phyloP scores from a whole-genome alignment of 2,797 vertebrate species.

The Rallus crepitans region DNA sequence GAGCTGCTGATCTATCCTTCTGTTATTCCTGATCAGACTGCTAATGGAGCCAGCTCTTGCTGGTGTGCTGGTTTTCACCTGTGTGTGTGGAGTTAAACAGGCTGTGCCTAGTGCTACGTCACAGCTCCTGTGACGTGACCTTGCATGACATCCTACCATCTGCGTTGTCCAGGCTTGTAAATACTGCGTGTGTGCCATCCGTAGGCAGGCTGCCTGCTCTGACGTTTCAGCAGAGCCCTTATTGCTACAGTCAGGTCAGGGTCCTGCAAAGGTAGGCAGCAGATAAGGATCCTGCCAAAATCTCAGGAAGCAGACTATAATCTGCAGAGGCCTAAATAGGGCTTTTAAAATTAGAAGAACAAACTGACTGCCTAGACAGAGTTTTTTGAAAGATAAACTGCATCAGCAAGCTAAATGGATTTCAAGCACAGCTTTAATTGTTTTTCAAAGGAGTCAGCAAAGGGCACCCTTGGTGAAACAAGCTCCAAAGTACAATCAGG shows the following conservation, averaged over 20 bases:
- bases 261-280: background rate
- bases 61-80: background rate
- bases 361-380: constrained; percentile 31
- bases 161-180: background rate
- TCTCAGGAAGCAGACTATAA: constrained; percentile 18
- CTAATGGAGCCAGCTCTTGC: background rate
- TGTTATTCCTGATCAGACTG: background rate
- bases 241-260: background rate
- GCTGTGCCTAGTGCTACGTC: background rate
- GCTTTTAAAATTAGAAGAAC: constrained; percentile 53
- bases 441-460: constrained; percentile 34
- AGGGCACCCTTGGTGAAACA: constrained; percentile 21
- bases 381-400: constrained; percentile 53
- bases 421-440: constrained; percentile 57
- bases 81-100: background rate
- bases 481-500: constrained; percentile 40
- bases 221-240: background rate
- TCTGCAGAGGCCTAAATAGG: constrained; percentile 35
- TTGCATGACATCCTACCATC: accelerated
- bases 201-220: background rate
- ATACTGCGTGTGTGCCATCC: accelerated
- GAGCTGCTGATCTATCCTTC: background rate
- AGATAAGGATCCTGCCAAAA: constrained; percentile 29
- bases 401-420: constrained; percentile 40
- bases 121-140: background rate